A percentile compares a stretch with the other conserved stretches of the same genome.
Evolutionary conservation across 2,888 invertebrate species (phyloP).

Genomic region (Scrobipalpa costella): DNA sequence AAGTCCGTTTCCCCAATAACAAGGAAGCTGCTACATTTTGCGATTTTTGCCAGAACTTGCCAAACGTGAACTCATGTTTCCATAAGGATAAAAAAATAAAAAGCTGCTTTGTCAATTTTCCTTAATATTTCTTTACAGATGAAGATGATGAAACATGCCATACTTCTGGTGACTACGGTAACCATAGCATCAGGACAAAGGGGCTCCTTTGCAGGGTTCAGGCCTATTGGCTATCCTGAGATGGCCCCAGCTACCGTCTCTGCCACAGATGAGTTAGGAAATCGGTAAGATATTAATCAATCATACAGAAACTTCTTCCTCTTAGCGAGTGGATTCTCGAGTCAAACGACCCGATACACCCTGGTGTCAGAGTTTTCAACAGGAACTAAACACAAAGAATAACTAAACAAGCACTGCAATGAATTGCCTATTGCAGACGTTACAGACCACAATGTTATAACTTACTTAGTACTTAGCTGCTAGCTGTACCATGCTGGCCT

Average conservation of each 20-base stretch:
- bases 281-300: slow-evolving; percentile 54
- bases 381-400: no score
- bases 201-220: slow-evolving; percentile 82
- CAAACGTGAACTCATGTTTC: background rate
- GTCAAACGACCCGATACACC: no score
- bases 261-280: slow-evolving; percentile 50
- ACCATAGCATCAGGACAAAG: slow-evolving; percentile 76
- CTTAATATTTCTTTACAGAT: background rate
- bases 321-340: no score
- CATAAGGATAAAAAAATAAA: background rate
- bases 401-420: no score
- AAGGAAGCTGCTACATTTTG: background rate
- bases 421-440: no score
- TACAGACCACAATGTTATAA: no score
- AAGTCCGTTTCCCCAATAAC: background rate
- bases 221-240: slow-evolving; percentile 82
- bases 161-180: background rate
- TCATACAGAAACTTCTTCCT: background rate
- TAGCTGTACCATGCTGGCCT: no score
- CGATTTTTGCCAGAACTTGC: background rate
- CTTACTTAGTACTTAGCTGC: no score
- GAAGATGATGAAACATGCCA: slow-evolving; percentile 18
- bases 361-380: no score
- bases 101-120: background rate
- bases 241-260: slow-evolving; percentile 41